Percentiles rank a stretch among this genome's conserved stretches.
Evolutionary conservation across 2,888 invertebrate genomes (phyloP).

Genomic region (Orthosia gracilis): DNA sequence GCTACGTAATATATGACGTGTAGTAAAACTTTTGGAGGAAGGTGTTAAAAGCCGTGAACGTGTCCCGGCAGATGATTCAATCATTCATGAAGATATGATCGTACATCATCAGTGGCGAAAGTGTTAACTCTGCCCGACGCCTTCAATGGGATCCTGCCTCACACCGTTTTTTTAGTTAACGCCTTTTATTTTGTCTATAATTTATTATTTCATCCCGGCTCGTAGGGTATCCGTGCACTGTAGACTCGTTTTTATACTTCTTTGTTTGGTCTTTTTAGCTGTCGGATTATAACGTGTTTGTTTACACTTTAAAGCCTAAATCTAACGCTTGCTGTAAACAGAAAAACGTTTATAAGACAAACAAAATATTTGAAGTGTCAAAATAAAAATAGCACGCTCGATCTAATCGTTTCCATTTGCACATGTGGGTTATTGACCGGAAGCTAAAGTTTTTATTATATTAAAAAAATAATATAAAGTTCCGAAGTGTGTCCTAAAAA

Average conservation of each 20-base stretch:
- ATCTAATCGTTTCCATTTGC: conserved; percentile 68
- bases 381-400: conserved; percentile 65
- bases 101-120: conserved; percentile 89
- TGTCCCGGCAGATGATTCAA: conserved; percentile 89
- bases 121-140: conserved; percentile 83
- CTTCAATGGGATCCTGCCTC: conserved; percentile 81
- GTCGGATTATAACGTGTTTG: conserved; percentile 70
- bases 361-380: conserved; percentile 66
- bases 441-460: conserved; percentile 61
- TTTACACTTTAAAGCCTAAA: conserved; percentile 66
- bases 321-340: conserved; percentile 69
- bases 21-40: conserved; percentile 89
- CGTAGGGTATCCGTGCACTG: conserved; percentile 66
- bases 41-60: conserved; percentile 90
- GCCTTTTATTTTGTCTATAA: conserved; percentile 81
- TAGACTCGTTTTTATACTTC: conserved; percentile 67
- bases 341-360: conserved; percentile 62
- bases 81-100: conserved; percentile 90
- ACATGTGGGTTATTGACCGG: conserved; percentile 67
- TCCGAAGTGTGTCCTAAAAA: conserved; percentile 73
- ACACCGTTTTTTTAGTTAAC: conserved; percentile 76
- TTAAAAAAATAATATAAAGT: conserved; percentile 76
- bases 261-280: conserved; percentile 71
- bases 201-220: conserved; percentile 78
- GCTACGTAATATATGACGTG: conserved; percentile 87